These are phyloP conservation scores for Odontothrips loti DNA, from an alignment of 2,888 invertebrate genomes.

Conservation along the genomic window DNA sequence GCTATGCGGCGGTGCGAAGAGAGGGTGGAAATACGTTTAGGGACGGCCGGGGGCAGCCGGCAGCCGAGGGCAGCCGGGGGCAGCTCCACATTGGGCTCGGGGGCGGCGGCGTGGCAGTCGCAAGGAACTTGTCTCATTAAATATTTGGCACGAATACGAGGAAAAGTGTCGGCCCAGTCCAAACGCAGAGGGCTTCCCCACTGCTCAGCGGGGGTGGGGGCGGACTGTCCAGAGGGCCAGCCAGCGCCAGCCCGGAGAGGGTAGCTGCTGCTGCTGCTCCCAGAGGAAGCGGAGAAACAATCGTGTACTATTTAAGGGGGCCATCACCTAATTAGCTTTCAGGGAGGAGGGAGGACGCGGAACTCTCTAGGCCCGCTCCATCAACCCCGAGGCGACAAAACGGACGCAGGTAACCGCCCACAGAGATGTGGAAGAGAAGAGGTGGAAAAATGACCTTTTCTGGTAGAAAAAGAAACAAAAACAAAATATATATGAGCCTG, in stretches of 20 bases:
- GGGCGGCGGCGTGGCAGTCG: background rate
- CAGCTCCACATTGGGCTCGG: too few relatives aligned
- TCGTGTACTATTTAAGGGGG: background rate
- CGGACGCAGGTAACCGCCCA: too few relatives aligned
- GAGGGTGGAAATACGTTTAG: background rate
- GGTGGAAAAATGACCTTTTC: too few relatives aligned
- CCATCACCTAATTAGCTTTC: background rate
- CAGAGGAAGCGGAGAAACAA: background rate
- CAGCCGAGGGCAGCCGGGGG: background rate
- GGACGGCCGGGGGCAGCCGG: background rate
- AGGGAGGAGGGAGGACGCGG: background rate
- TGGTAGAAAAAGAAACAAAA: too few relatives aligned
- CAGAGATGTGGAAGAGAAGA: too few relatives aligned
- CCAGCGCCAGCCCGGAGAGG: too few relatives aligned
- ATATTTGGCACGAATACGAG: conserved; percentile 6
- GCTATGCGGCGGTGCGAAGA: background rate
- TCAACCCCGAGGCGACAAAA: too few relatives aligned
- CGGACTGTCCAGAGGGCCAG: background rate
- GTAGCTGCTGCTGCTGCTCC: background rate
- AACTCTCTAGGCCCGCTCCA: too few relatives aligned
- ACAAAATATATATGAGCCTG: too few relatives aligned
- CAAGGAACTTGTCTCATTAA: conserved; percentile 6
- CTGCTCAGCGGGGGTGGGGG: background rate
- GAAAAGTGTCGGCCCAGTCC: background rate
- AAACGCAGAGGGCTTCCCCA: background rate